Evolutionary conservation across 2,113 vertebrate genomes (phyloP), one percentile per base, ranked within the genome.

Genomic region (Sorex fumeus): DNA sequence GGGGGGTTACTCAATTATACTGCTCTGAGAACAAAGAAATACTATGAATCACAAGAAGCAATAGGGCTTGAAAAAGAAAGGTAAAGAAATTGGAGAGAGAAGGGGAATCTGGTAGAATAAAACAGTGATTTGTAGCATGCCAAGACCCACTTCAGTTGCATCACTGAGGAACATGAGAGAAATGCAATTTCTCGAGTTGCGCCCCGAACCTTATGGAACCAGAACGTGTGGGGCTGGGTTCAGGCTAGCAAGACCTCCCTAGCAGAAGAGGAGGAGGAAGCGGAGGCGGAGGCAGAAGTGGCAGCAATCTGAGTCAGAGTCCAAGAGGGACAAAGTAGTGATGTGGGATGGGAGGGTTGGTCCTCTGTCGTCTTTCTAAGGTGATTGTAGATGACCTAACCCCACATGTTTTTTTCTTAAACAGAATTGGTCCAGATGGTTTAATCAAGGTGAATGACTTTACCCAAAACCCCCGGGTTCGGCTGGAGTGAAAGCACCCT

Each of bases 361-460:
- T 93, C 34, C 77, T n/a, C 57, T 34, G n/a, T 64, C 86, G 12
- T 82, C 47, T 67, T 91, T 70, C 60, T 89, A 72, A 80, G 32
- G 50, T 69, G 36, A 70, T 36, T 74, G 25, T 45, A 13, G 82
- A 45, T 12, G 21, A 87, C 79, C 86, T 96, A 94, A 95, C 75
- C 50, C 57, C 70, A 32, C 32, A 62, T 77, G 19, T 91, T 92
- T 94, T 95, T 96, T 92, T 93, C 75, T 84, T 84, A 83, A 91
- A 95, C 96, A 97, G 98, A 90, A 97, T 97, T 93, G 97, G 97
- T 84, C 97, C 96, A 71, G 97, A 98, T 94, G 97, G 97, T 66
- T 91, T 97, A 94, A 96, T 98, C 96, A 98, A 96, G 88, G 97
- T 98, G 94, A 97, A 83, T 81, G 97, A 98, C 94, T 98, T 98